phyloP scores from a whole-genome alignment of 2,888 invertebrate genomes.

The Drosophila anomalata region DNA sequence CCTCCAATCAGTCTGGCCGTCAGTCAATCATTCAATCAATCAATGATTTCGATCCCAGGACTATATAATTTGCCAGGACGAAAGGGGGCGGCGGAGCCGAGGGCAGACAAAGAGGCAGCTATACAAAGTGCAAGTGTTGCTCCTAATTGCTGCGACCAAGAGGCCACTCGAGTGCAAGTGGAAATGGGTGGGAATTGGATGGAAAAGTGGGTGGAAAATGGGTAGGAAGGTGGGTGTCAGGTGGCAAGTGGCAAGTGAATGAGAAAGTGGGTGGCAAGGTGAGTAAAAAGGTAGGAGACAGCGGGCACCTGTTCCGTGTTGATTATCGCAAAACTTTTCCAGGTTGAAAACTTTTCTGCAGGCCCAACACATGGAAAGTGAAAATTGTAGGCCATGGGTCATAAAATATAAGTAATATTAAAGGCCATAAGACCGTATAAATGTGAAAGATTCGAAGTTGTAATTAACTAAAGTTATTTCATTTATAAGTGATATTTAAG shows the following conservation, averaged over 20 bases:
- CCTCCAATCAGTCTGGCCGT: constrained; percentile 21
- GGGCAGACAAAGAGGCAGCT: neutral
- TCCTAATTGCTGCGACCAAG: constrained; percentile 13
- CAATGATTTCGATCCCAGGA: constrained; percentile 21
- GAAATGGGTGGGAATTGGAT: neutral
- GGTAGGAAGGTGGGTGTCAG: too few species aligned
- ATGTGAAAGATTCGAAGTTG: neutral
- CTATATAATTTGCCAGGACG: neutral
- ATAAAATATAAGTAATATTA: neutral
- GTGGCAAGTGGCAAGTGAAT: neutral
- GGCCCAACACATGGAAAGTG: constrained; percentile 11
- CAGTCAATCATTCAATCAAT: constrained; percentile 38
- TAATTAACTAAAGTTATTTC: too few species aligned
- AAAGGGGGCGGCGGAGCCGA: neutral
- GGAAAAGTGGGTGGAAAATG: neutral
- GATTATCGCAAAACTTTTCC: constrained; percentile 60
- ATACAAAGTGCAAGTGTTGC: constrained; percentile 5
- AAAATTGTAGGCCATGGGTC: constrained; percentile 1
- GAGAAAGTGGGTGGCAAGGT: neutral
- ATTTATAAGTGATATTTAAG: too few species aligned
- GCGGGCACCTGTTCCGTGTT: constrained; percentile 24
- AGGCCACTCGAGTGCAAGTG: constrained; percentile 4
- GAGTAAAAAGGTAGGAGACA: neutral
- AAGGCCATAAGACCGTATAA: neutral
- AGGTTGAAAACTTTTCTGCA: constrained; percentile 8